Evolutionary conservation across 2,113 vertebrate genomes (phyloP).

Genomic region (Phodopus roborovskii): DNA sequence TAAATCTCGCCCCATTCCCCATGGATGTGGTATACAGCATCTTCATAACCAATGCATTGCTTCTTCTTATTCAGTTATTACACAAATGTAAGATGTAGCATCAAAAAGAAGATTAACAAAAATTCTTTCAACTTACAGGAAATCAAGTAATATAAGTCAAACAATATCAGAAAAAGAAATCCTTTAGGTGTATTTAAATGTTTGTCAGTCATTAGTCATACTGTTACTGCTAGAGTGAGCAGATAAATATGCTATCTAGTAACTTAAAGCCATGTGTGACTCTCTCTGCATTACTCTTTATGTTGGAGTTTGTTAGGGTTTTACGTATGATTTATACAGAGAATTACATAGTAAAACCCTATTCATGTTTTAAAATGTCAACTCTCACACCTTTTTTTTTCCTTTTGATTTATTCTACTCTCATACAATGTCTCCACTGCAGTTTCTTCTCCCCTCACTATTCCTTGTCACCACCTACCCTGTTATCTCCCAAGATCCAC

Average conservation of each 20-base stretch:
- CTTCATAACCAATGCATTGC: not conserved
- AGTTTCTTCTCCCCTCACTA: not conserved
- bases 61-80: not conserved
- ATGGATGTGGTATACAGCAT: not conserved
- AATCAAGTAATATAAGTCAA: conserved; percentile 15
- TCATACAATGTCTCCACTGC: not conserved
- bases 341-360: not conserved
- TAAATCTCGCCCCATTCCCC: not conserved
- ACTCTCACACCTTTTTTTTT: not conserved
- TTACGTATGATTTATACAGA: not conserved
- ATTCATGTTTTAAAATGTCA: not conserved
- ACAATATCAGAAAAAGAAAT: not conserved
- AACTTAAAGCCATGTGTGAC: not conserved
- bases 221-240: not conserved
- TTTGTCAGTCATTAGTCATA: not conserved
- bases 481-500: not conserved
- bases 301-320: conserved; percentile 23
- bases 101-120: not conserved
- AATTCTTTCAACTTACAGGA: not conserved
- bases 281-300: not conserved
- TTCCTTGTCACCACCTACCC: fast-evolving
- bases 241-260: not conserved
- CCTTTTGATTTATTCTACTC: not conserved
- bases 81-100: not conserved
- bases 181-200: not conserved